Conservation (phyloP, 64 coral and sea anemone species). For the Montipora capricornis region DNA sequence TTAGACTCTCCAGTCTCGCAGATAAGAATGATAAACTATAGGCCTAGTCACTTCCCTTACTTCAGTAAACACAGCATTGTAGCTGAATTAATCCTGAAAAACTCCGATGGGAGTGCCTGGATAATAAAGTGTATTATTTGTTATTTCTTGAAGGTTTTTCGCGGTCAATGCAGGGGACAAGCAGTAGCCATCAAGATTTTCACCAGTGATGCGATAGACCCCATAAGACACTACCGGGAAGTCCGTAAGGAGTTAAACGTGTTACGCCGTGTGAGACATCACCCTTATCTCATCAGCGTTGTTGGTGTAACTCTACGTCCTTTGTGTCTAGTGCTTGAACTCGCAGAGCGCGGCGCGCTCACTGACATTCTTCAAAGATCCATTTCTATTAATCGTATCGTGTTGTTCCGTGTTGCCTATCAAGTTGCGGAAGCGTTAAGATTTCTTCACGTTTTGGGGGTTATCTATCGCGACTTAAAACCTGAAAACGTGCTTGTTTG, state of each 20-base stretch:
- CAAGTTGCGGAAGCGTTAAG: constrained; percentile 93
- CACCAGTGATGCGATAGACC: constrained; percentile 56
- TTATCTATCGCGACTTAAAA: constrained; percentile 97
- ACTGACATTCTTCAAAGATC: constrained; percentile 55
- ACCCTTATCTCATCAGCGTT: constrained; percentile 93
- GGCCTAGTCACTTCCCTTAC: too few relatives aligned
- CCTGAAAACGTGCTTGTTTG: constrained; percentile 96
- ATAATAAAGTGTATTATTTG: background rate
- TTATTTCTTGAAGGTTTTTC: constrained; percentile 42
- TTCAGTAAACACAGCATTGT: too few relatives aligned
- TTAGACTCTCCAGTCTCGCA: too few relatives aligned
- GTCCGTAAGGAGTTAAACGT: constrained; percentile 93
- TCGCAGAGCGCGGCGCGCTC: constrained; percentile 85
- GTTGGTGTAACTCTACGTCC: constrained; percentile 92
- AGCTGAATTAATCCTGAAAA: too few relatives aligned
- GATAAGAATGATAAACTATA: too few relatives aligned
- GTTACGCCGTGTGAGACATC: constrained; percentile 86
- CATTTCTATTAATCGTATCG: constrained; percentile 62
- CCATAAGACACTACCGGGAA: constrained; percentile 86
- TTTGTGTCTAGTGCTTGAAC: constrained; percentile 88
- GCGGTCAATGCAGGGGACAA: constrained; percentile 80
- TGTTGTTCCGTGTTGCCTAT: constrained; percentile 89
- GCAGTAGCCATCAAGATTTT: constrained; percentile 93
- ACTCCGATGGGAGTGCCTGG: too few relatives aligned
- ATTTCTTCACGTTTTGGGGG: constrained; percentile 79